Base-by-base conservation (phyloP, 2,888 invertebrate genomes). In the Hipparchia sbordonii region DNA sequence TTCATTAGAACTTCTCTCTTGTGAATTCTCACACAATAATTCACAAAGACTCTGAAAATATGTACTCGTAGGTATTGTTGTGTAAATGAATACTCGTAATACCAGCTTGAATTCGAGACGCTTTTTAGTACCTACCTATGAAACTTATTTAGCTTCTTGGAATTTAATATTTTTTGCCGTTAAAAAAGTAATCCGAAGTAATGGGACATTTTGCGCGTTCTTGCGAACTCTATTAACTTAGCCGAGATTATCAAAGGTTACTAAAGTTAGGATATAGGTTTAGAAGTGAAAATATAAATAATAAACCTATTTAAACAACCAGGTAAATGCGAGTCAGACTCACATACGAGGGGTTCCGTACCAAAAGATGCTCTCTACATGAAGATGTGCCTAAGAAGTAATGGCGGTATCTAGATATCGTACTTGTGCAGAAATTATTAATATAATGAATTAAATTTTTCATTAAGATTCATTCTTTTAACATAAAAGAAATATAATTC, bases 31-130 rank as follows among this genome's bases (percentile, higher is more conserved):
- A 62, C 46, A 62, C 48, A 48, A 62, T 13, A 13, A 62, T 46
- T 57, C 46, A 62, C 48, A 48, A 62, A 46, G 46, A 62, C 62
- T 57, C 7, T 46, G 48, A 46, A 62, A 62, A 62, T 48, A 62
- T 13, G 7, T 46, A 7, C n/a, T 46, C 39, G 39, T 5, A 39
- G 8, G 39, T 10, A 33, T 59, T 59, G 56, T 56, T 56, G 13
- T 13, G 2, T 13, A 13, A n/a, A 56, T 13, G 56, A 56, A 56
- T 13, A 56, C 0, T 51, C 9, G 56, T 56, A 56, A 6, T n/a
- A n/a, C 13, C 13, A 56, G 56, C 56, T 56, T 13, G 56, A 56
- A 56, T 13, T 56, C 7, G n/a, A 56, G 56, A 56, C 10, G 51
- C 51, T 51, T 51, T 10, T 51, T 51, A 51, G 9, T 51, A 51